These are phyloP conservation scores for Petrocephalus microphthalmus DNA, from an alignment of 2,113 vertebrate species.

Conservation along the genomic window DNA sequence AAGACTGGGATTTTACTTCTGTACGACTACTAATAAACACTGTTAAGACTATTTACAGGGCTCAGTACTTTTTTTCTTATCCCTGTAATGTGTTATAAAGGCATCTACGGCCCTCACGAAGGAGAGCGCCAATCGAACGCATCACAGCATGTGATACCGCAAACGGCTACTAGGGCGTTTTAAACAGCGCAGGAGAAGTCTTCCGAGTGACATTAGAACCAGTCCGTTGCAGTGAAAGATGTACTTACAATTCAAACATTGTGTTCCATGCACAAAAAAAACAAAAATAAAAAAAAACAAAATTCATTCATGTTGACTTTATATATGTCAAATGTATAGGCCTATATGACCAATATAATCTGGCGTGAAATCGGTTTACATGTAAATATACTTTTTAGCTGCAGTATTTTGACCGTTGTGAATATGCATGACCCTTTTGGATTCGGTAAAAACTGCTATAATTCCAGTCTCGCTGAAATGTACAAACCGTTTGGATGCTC, in stretches of 20 bases:
- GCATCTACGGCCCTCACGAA: neutral
- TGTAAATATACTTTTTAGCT: neutral
- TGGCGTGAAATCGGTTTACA: neutral
- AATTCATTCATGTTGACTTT: neutral
- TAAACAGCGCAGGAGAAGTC: neutral
- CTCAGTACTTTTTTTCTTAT: neutral
- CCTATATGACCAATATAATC: neutral
- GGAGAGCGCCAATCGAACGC: neutral
- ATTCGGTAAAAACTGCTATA: neutral
- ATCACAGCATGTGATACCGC: neutral
- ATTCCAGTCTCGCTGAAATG: neutral
- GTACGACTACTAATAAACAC: neutral
- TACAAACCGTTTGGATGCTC: neutral
- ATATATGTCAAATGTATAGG: neutral
- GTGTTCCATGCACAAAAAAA: constrained; percentile 9
- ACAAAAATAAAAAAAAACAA: neutral
- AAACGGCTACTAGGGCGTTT: neutral
- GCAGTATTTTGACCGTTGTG: neutral
- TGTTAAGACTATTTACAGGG: neutral
- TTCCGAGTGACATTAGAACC: neutral
- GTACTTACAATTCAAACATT: constrained; percentile 17
- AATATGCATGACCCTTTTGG: neutral
- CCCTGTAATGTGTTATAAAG: neutral
- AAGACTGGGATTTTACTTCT: neutral
- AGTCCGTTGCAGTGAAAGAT: constrained; percentile 2